Evolutionary conservation across 2,113 vertebrate species (phyloP).

Genomic region (Indicator maculatus): DNA sequence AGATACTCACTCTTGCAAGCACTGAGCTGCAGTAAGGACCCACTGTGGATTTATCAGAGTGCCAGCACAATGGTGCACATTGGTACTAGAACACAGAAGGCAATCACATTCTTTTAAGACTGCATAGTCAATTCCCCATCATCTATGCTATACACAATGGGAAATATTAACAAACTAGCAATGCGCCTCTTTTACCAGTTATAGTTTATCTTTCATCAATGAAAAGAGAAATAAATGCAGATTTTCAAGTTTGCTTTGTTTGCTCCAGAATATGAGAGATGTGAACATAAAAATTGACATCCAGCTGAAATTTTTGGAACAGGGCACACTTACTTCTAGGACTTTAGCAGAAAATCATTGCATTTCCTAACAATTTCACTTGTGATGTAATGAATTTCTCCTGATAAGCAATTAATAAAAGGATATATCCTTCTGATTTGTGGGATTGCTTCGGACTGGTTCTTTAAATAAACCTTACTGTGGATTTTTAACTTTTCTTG

Average conservation of each 20-base stretch:
- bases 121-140: not conserved
- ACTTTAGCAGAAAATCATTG: not conserved
- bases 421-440: not conserved
- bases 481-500: not conserved
- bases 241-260: not conserved
- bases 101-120: not conserved
- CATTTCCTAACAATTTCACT: not conserved
- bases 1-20: conserved; percentile 82
- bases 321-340: not conserved
- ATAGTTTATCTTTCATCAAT: not conserved
- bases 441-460: not conserved
- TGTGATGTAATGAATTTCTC: not conserved
- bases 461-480: not conserved
- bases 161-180: not conserved
- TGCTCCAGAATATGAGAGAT: not conserved
- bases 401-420: not conserved
- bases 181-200: not conserved
- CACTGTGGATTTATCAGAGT: conserved; percentile 87
- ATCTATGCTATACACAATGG: not conserved
- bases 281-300: not conserved
- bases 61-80: conserved; percentile 86
- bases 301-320: not conserved
- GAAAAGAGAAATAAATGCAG: not conserved
- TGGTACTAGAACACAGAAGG: conserved; percentile 56
- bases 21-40: conserved; percentile 90